These are phyloP conservation scores for Cryptus armator DNA, from an alignment of 2,888 invertebrate genomes.

Conservation along the genomic window DNA sequence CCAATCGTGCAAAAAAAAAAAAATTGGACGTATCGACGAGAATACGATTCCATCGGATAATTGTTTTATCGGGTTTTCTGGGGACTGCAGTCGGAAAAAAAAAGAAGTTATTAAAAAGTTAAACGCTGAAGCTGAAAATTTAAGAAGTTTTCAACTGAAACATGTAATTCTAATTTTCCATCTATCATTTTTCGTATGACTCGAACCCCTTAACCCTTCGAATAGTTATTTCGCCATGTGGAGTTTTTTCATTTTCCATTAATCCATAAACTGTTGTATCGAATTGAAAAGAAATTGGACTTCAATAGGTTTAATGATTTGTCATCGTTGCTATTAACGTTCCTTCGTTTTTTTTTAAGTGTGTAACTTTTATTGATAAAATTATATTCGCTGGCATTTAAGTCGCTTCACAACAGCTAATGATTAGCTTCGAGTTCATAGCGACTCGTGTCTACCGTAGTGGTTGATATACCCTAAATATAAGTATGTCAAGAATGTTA, in stretches of 20 bases:
- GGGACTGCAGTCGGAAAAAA: background rate
- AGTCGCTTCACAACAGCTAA: conserved; percentile 74
- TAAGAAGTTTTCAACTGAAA: background rate
- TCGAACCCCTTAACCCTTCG: background rate
- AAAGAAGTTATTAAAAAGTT: background rate
- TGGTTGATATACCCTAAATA: conserved; percentile 34
- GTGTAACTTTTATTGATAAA: conserved; percentile 77
- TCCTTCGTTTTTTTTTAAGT: conserved; percentile 34
- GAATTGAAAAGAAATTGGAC: background rate
- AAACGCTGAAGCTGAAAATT: background rate
- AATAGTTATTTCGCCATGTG: background rate
- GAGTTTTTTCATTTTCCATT: background rate
- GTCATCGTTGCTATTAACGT: conserved; percentile 36
- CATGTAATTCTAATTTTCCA: background rate
- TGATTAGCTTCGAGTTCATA: conserved; percentile 36
- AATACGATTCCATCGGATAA: background rate
- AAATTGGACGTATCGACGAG: background rate
- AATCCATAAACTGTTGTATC: background rate
- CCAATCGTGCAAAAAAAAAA: background rate
- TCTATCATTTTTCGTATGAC: background rate
- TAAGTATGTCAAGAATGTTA: conserved; percentile 34
- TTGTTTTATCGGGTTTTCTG: background rate
- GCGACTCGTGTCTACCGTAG: conserved; percentile 35
- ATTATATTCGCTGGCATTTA: conserved; percentile 69
- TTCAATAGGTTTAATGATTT: background rate